phyloP scores from a whole-genome alignment of 1,140 invertebrate species.

The Cydia strobilella region DNA sequence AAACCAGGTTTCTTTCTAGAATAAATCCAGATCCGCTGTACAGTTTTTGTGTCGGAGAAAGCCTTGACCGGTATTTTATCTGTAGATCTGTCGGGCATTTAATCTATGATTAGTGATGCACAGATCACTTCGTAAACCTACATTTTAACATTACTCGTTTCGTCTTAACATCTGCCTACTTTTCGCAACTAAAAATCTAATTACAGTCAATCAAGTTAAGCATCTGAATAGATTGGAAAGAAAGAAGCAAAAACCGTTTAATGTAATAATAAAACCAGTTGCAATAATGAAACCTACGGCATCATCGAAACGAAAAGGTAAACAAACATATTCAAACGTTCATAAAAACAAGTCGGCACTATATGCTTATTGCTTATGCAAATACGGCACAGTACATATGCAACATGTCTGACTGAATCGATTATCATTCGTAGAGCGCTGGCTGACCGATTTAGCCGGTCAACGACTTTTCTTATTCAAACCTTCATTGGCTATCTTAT shows the following conservation, averaged over 20 bases:
- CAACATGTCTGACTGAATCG: constrained; percentile 22
- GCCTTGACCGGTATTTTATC: constrained; percentile 25
- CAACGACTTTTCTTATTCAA: constrained; percentile 57
- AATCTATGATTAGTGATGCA: constrained; percentile 6
- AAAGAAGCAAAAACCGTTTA: neutral
- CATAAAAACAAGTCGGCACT: neutral
- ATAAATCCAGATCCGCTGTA: constrained; percentile 14
- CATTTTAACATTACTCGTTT: neutral
- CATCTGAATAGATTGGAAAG: neutral
- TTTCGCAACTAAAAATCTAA: no score
- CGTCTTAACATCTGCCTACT: no score
- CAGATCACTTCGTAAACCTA: no score
- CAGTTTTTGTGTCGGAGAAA: constrained; percentile 27
- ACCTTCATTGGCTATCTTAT: constrained; percentile 64
- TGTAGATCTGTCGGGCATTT: constrained; percentile 12
- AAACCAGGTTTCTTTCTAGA: constrained; percentile 21
- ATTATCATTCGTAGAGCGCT: constrained; percentile 21
- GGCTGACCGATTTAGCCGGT: constrained; percentile 46
- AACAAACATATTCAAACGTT: constrained; percentile 6
- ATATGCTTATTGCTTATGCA: constrained; percentile 7
- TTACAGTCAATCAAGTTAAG: no score
- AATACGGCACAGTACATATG: neutral
- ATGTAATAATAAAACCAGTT: neutral
- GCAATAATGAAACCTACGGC: neutral
- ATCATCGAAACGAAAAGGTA: neutral